Evolutionary conservation across 2,888 invertebrate species (phyloP).

Genomic region (Cyclophora punctaria): DNA sequence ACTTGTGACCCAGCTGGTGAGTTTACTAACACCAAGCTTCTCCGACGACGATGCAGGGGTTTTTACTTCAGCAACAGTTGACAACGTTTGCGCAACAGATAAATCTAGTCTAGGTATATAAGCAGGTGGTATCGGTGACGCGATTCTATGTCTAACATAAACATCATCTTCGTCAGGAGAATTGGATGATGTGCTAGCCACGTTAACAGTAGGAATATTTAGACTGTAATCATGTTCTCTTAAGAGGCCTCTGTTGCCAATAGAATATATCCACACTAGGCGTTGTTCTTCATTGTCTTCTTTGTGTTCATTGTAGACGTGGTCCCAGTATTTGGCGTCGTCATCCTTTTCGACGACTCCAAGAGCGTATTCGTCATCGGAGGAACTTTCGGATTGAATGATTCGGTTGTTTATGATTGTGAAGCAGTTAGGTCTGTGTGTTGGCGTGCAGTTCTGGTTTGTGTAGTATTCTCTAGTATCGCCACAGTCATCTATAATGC

Average conservation of each 20-base stretch:
- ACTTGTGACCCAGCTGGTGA: conserved; percentile 38
- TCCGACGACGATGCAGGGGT: conserved; percentile 14
- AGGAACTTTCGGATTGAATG: conserved; percentile 35
- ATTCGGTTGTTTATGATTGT: conserved; percentile 39
- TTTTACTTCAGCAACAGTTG: conserved; percentile 51
- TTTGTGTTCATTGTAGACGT: conserved; percentile 25
- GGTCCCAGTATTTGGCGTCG: conserved; percentile 18
- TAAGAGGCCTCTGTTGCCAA: conserved; percentile 43
- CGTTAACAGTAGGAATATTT: conserved; percentile 31
- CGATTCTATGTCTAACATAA: conserved; percentile 21
- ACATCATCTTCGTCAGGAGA: conserved; percentile 29
- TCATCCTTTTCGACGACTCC: conserved; percentile 22
- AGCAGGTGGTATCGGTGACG: conserved; percentile 42
- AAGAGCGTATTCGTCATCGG: conserved; percentile 27
- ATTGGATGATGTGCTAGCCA: conserved; percentile 26
- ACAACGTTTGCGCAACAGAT: conserved; percentile 39
- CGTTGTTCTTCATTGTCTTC: conserved; percentile 34
- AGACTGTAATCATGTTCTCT: conserved; percentile 31
- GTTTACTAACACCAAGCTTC: conserved; percentile 20
- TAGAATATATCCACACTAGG: conserved; percentile 57
- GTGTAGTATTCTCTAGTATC: too few species aligned
- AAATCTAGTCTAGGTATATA: conserved; percentile 48
- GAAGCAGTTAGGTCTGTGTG: conserved; percentile 28
- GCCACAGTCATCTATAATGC: too few species aligned
- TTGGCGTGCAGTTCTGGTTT: too few species aligned